Evolutionary conservation across 1,140 invertebrate species (phyloP), one percentile per base, ranked within the genome.

Genomic region (Caenorhabditis brenneri): DNA sequence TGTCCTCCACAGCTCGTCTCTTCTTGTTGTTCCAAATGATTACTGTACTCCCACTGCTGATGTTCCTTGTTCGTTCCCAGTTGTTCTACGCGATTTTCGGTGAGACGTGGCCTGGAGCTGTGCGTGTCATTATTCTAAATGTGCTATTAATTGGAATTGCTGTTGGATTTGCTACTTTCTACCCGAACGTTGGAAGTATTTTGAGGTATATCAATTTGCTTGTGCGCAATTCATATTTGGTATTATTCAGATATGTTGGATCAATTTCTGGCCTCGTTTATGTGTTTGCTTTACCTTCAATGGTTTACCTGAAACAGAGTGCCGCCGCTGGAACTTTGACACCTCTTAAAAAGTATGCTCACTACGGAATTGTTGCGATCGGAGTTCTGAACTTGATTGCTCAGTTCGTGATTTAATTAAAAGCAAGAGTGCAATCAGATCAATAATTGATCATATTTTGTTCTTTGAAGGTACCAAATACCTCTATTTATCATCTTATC

Each of bases 11-110:
- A 4, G 95, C 95, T 10, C 92, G 96, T 85, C 92, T 95, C 4
- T 93, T 96, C 84, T 91, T 97, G 15, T 93, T 97, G 22, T 95
- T 96, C 89, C 95, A 97, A 93, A 93, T 97, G 87, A 91, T 95
- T 5, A 96, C 95, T 0, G 95, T 97, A 0, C 96, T 95, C 89
- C 96, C 96, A 3, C 92, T 97, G 12, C 93, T 97, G 29, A 93
- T 94, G 2, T 97, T 94, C 88, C 95, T 97, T 93, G 91, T 97
- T 58, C 92, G 96, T 16, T 93, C 93, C 12, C 95, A 97, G 89
- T 91, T 95, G 16, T 91, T 95, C 51, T 92, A 90, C 79, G 83
- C 89, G 12, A 85, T 91, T 49, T 85, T 82, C 22, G 91, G 91
- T 19, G 46, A 85, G 29, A 88, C 91, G 33, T 91, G 89, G 80